phyloP scores from a whole-genome alignment of 1,140 invertebrate genomes.

The Drosophila ironensis region DNA sequence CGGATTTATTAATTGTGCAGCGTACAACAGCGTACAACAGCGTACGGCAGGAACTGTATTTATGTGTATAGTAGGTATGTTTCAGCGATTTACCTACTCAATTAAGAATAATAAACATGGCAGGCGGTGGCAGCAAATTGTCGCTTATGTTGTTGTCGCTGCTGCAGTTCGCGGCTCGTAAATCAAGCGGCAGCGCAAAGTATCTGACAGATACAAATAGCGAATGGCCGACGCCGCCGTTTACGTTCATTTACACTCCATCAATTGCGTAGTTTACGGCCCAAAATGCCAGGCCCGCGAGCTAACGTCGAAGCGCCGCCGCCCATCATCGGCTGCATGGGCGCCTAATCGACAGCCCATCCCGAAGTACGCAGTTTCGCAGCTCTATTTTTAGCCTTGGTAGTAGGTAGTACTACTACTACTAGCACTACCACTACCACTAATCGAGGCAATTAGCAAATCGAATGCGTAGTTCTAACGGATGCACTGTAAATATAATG shows the following conservation, averaged over 20 bases:
- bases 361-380: conserved; percentile 17
- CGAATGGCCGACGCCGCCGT: conserved; percentile 22
- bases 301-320: too few species aligned
- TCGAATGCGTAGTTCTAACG: conserved; percentile 19
- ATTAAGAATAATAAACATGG: conserved; percentile 57
- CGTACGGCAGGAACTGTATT: too few species aligned
- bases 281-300: conserved; percentile 6
- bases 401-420: too few species aligned
- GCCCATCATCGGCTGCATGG: too few species aligned
- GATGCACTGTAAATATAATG: conserved; percentile 21
- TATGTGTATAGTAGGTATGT: conserved; percentile 31
- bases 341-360: neutral
- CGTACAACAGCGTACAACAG: too few species aligned
- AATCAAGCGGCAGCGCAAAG: conserved; percentile 58
- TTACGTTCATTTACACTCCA: conserved; percentile 26
- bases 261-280: conserved; percentile 59
- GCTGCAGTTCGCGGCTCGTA: conserved; percentile 48
- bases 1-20: conserved; percentile 47
- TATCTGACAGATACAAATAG: conserved; percentile 71
- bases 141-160: conserved; percentile 11
- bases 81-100: conserved; percentile 34
- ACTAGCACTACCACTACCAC: too few species aligned
- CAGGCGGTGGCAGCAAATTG: conserved; percentile 45
- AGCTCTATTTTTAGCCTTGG: conserved; percentile 23
- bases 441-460: conserved; percentile 24